phyloP scores from a whole-genome alignment of 1,140 invertebrate genomes.

The Papilio xuthus region DNA sequence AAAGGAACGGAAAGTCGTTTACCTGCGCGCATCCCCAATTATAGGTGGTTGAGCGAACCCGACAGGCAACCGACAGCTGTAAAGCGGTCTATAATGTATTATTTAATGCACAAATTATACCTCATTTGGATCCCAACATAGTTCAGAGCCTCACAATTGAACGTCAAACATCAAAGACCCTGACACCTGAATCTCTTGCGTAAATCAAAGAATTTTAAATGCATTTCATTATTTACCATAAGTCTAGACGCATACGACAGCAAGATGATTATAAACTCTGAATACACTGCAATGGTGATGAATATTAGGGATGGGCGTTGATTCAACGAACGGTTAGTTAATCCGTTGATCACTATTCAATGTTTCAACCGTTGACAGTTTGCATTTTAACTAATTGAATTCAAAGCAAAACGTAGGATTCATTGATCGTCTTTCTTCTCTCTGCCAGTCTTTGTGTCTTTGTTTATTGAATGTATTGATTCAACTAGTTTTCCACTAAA shows the following conservation, averaged over 20 bases:
- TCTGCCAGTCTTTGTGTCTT: too few relatives aligned
- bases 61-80: conserved; percentile 65
- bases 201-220: conserved; percentile 33
- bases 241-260: background rate
- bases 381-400: too few relatives aligned
- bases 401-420: too few relatives aligned
- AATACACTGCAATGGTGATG: conserved; percentile 24
- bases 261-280: background rate
- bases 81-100: conserved; percentile 55
- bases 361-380: too few relatives aligned
- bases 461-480: too few relatives aligned
- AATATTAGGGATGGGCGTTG: background rate
- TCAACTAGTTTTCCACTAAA: too few relatives aligned
- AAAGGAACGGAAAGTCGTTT: conserved; percentile 51
- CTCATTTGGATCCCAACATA: conserved; percentile 50
- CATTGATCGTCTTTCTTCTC: too few relatives aligned
- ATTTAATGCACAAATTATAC: conserved; percentile 50
- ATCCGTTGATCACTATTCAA: too few relatives aligned
- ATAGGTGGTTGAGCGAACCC: conserved; percentile 44
- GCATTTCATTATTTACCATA: conserved; percentile 35
- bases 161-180: conserved; percentile 19
- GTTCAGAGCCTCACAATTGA: conserved; percentile 64
- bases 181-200: conserved; percentile 30
- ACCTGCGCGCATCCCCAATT: conserved; percentile 62
- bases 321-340: too few relatives aligned